Percentiles rank a stretch among this genome's conserved stretches.
Evolutionary conservation across 2,113 vertebrate species (phyloP).

Genomic region (Neodon shergylaensis): DNA sequence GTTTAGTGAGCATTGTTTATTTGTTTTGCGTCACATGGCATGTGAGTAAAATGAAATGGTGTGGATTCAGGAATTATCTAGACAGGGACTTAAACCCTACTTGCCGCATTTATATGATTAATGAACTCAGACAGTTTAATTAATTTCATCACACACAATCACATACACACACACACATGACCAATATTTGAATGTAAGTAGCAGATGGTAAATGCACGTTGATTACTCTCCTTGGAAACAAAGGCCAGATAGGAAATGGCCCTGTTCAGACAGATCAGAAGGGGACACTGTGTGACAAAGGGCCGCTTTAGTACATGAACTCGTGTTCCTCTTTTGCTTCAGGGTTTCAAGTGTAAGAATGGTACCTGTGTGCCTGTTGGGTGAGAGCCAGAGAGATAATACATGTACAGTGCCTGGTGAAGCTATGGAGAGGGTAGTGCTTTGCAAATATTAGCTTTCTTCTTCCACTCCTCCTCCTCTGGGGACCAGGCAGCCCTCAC

Average conservation of each 20-base stretch:
- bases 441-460: background rate
- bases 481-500: background rate
- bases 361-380: background rate
- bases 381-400: conserved; percentile 17
- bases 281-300: background rate
- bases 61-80: background rate
- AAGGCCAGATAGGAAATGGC: background rate
- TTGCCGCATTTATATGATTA: background rate
- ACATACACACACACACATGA: background rate
- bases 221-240: conserved; percentile 20
- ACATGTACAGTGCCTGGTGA: background rate
- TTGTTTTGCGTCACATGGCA: background rate
- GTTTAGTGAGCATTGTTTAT: background rate
- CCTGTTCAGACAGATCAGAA: background rate
- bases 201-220: background rate
- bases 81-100: background rate
- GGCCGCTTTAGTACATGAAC: background rate
- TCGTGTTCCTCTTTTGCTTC: background rate
- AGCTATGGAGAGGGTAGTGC: background rate
- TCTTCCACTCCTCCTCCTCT: background rate
- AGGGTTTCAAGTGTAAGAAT: background rate
- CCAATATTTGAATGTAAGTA: background rate
- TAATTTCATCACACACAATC: background rate
- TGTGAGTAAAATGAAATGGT: background rate
- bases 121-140: background rate